Evolutionary conservation across 2,888 invertebrate genomes (phyloP).

Genomic region (Acronicta aceris): DNA sequence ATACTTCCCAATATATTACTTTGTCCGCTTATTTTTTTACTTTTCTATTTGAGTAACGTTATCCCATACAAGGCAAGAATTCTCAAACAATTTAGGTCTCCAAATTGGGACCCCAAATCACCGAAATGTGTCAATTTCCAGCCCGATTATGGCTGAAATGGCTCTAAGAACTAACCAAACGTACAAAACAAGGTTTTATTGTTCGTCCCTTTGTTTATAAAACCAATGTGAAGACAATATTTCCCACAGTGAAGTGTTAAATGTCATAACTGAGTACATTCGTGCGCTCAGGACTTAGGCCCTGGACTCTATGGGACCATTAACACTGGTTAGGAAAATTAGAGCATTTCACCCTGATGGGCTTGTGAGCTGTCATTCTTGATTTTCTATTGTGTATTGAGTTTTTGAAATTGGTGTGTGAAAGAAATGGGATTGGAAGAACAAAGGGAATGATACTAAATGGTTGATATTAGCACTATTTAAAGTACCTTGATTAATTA

Average conservation of each 20-base stretch:
- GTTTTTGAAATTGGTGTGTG: constrained; percentile 36
- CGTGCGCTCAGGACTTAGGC: constrained; percentile 34
- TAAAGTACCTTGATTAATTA: constrained; percentile 13
- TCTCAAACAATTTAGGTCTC: background rate
- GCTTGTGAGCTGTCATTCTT: constrained; percentile 42
- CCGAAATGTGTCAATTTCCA: background rate
- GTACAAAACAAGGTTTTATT: background rate
- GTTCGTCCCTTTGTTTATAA: constrained; percentile 33
- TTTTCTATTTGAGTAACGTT: background rate
- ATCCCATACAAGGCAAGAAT: background rate
- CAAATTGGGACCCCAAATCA: background rate
- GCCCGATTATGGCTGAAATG: background rate
- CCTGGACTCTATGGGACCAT: constrained; percentile 37
- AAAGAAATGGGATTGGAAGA: constrained; percentile 15
- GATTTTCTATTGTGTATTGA: constrained; percentile 36
- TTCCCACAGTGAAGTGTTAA: constrained; percentile 46
- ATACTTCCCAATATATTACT: background rate
- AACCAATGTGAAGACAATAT: constrained; percentile 52
- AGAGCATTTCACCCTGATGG: constrained; percentile 41
- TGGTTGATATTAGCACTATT: constrained; percentile 8
- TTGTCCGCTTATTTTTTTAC: background rate
- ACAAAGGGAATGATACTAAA: constrained; percentile 7
- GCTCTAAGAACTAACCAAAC: constrained; percentile 7
- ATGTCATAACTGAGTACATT: constrained; percentile 34
- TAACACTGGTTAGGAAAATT: constrained; percentile 53